Conservation (phyloP, 2,797 vertebrate genomes). For the Euthynnus affinis region DNA sequence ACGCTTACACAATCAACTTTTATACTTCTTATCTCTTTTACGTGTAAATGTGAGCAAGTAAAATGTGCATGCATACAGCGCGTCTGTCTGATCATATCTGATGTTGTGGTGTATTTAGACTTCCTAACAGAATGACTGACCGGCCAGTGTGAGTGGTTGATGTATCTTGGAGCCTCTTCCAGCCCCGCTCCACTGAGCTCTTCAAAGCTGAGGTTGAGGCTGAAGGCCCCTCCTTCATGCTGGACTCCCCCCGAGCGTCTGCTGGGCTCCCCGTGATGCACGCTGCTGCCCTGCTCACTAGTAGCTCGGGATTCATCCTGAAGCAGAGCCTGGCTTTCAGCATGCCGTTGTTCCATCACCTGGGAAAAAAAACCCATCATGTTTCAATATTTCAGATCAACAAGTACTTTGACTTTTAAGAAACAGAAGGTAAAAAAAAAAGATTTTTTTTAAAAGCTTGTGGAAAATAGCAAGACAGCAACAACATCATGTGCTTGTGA, state of each 20-base stretch:
- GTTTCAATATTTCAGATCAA: conserved; percentile 10
- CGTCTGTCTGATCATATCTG: conserved; percentile 3
- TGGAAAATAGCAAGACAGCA: conserved; percentile 9
- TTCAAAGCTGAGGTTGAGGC: conserved; percentile 97
- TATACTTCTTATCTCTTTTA: background rate
- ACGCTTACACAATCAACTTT: conserved; percentile 21
- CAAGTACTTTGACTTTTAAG: background rate
- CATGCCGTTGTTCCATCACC: conserved; percentile 92
- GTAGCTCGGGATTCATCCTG: conserved; percentile 88
- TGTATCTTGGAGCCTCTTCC: conserved; percentile 90
- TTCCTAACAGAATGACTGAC: conserved; percentile 68
- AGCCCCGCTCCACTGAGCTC: conserved; percentile 93
- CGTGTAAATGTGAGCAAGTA: background rate
- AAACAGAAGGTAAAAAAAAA: background rate
- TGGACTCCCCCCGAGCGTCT: conserved; percentile 62
- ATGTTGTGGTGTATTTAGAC: background rate
- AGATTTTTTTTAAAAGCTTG: conserved; percentile 17
- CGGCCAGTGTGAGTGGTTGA: conserved; percentile 88
- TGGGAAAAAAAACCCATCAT: conserved; percentile 61
- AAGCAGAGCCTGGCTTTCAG: conserved; percentile 88
- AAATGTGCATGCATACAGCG: background rate
- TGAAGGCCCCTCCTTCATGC: conserved; percentile 83
- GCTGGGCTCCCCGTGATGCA: conserved; percentile 57
- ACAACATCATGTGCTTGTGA: conserved; percentile 45
- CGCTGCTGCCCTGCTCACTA: conserved; percentile 79